A percentile compares a stretch with the other conserved stretches of the same genome.
Conservation (phyloP, 2,113 vertebrate genomes). For the Eurypyga helias region DNA sequence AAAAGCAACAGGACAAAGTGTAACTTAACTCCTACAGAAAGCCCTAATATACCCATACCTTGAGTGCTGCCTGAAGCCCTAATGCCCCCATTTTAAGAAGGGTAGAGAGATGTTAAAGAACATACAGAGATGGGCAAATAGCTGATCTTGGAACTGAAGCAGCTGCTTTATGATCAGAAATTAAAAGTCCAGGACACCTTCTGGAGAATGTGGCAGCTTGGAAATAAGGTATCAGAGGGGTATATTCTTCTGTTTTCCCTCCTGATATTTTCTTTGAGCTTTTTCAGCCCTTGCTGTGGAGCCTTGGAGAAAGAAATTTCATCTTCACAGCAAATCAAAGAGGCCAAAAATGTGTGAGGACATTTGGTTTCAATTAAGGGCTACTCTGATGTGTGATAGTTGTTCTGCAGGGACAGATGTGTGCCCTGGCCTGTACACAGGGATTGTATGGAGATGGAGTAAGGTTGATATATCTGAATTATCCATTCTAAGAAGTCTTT, state of each 20-base stretch:
- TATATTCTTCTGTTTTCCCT: background rate
- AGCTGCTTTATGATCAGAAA: background rate
- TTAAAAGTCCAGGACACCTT: background rate
- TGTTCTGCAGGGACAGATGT: background rate
- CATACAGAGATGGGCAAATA: background rate
- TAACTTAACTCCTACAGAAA: background rate
- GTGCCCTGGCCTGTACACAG: background rate
- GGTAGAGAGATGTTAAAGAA: background rate
- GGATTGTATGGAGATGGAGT: background rate
- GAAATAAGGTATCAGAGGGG: background rate
- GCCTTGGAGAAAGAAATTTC: background rate
- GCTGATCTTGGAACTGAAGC: background rate
- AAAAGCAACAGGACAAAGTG: background rate
- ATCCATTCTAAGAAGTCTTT: background rate
- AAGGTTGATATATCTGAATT: background rate
- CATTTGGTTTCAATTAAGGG: background rate
- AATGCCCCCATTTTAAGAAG: background rate
- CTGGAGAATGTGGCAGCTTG: background rate
- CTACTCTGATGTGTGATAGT: background rate
- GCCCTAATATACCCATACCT: background rate
- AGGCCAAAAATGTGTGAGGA: background rate
- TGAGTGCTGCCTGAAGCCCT: background rate
- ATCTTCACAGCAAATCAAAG: background rate
- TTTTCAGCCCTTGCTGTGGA: background rate
- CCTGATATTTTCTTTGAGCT: background rate